Evolutionary conservation across 2,113 vertebrate species (phyloP).

Genomic region (Vulpes vulpes): DNA sequence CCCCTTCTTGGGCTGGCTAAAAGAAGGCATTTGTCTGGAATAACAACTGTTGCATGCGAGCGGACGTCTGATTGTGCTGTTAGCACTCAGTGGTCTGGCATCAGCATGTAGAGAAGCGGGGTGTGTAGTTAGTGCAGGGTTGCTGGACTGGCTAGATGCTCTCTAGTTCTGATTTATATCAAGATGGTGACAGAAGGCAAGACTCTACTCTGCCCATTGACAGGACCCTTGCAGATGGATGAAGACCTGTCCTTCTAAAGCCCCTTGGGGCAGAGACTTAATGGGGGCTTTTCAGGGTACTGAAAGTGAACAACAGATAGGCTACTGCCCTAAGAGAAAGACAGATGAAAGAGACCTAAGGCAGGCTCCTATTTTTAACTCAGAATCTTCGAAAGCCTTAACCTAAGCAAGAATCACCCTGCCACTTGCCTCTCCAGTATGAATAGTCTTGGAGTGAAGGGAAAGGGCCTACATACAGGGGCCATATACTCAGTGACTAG

Average conservation of each 20-base stretch:
- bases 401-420: background rate
- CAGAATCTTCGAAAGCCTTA: background rate
- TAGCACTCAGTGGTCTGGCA: background rate
- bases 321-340: background rate
- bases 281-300: background rate
- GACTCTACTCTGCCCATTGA: background rate
- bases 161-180: background rate
- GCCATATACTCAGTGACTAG: background rate
- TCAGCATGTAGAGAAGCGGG: background rate
- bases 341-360: background rate
- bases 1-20: conserved; percentile 44
- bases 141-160: background rate
- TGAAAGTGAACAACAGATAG: background rate
- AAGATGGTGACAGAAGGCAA: background rate
- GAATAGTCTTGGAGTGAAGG: background rate
- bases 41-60: background rate
- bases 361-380: background rate
- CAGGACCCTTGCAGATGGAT: background rate
- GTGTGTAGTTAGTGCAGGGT: background rate
- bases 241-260: background rate
- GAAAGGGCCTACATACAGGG: background rate
- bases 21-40: conserved; percentile 30
- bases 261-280: background rate
- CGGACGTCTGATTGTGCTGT: background rate
- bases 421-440: background rate